A percentile compares a stretch with the other conserved stretches of the same genome.
Conservation (phyloP, 1,140 invertebrate genomes). For the Drosophila tropicalis region DNA sequence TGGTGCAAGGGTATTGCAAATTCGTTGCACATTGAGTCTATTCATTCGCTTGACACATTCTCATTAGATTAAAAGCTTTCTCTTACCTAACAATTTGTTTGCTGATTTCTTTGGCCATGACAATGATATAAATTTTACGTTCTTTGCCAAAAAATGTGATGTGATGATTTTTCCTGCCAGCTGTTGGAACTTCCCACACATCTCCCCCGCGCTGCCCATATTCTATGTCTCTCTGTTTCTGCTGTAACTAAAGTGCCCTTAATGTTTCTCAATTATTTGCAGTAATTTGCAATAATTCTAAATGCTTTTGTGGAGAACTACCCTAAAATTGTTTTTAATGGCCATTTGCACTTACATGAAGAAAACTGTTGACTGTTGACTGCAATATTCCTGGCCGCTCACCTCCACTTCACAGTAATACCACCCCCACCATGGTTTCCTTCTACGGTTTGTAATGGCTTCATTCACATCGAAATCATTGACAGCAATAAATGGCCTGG, state of each 20-base stretch:
- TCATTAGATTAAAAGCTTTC: conserved; percentile 75
- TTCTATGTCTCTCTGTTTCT: neutral
- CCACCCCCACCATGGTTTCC: neutral
- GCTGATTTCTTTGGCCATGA: conserved; percentile 46
- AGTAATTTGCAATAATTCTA: conserved; percentile 81
- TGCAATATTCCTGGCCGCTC: conserved; percentile 27
- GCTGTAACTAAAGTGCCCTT: conserved; percentile 43
- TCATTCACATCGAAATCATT: conserved; percentile 48
- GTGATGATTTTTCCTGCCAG: conserved; percentile 49
- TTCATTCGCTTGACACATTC: conserved; percentile 56
- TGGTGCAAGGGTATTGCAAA: conserved; percentile 10
- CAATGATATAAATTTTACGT: conserved; percentile 50
- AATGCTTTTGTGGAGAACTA: conserved; percentile 61
- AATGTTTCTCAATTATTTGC: conserved; percentile 80
- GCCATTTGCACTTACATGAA: conserved; percentile 73
- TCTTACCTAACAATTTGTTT: conserved; percentile 29
- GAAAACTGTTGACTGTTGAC: conserved; percentile 45
- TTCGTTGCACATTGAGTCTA: neutral
- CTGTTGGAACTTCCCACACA: conserved; percentile 35
- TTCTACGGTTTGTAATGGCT: conserved; percentile 60
- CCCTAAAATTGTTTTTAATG: conserved; percentile 81
- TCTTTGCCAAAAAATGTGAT: conserved; percentile 35
- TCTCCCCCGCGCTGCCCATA: neutral
- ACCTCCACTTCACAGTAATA: conserved; percentile 15
- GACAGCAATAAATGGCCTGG: conserved; percentile 65